Evolutionary conservation across 2,797 vertebrate genomes (phyloP).

Genomic region (Dryobates pubescens): DNA sequence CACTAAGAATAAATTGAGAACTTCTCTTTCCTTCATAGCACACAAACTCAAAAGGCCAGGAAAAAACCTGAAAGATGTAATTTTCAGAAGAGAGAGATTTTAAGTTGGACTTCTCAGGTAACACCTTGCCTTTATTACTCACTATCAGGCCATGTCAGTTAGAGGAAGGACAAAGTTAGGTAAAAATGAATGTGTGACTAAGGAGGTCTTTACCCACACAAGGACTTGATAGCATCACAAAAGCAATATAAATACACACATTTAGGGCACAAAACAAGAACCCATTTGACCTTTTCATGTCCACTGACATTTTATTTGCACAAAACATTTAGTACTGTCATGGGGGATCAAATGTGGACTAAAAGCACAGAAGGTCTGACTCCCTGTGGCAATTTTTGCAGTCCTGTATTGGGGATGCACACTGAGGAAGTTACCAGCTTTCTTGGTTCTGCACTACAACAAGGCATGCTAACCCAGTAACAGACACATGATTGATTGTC

Average conservation of each 20-base stretch:
- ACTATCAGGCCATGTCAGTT: not conserved
- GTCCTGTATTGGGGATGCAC: not conserved
- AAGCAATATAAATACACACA: not conserved
- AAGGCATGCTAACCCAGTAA: not conserved
- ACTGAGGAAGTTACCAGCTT: not conserved
- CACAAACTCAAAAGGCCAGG: not conserved
- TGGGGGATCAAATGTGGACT: not conserved
- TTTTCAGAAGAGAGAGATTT: not conserved
- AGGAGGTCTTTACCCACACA: not conserved
- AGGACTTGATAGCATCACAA: not conserved
- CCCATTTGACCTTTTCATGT: not conserved
- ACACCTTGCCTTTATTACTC: not conserved
- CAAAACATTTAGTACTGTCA: not conserved
- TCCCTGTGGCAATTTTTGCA: not conserved
- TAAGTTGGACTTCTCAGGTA: not conserved
- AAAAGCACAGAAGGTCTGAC: not conserved
- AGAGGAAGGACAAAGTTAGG: not conserved
- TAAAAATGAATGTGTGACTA: not conserved
- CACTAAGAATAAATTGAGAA: not conserved
- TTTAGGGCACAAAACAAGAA: not conserved
- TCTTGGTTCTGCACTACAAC: not conserved
- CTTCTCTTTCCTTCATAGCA: not conserved
- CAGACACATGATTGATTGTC: not conserved
- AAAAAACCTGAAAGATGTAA: not conserved
- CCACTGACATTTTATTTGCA: not conserved